Base-by-base conservation (phyloP, 1,140 invertebrate species). In the Drosophila nigromelanica region DNA sequence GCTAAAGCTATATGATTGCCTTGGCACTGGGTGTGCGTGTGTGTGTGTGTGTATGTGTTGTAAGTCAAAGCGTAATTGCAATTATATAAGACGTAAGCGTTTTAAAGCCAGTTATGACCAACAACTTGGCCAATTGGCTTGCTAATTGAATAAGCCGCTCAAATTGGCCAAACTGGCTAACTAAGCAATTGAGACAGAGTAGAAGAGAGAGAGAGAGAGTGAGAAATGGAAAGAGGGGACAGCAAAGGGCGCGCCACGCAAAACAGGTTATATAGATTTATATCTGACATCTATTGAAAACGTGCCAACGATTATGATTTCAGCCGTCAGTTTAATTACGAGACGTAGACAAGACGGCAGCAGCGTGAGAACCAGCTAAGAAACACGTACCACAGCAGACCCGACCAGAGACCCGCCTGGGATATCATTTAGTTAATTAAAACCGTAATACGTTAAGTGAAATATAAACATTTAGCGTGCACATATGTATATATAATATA, bases 231-330 rank as follows among this genome's bases (percentile, higher is more conserved):
- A 7, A 21, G 43, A 12, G 43, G 7, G 43, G 40, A 24, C 21
- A 1, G 14, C 10, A 18, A 81, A 87, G 71, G 82, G 81, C 67
- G 74, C 66, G 43, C 70, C 7, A 10, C 21, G 35, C 15, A 21
- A 71, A 68, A 67, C 68, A 27, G 47, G 77, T 86, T 86, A 47
- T 33, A 37, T 37, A 42, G 68, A 66, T 75, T 68, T 75, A 11
- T 43, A 86, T 87, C 74, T 73, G 64, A 52, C 73, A 73, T 85
- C 73, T 64, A 59, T 47, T 64, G 59, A 61, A 83, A 69, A 77
- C 73, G 73, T 80, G 76, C 73, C 77, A 40, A 18, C 78, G 81
- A 86, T 85, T 86, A 85, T 61, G 56, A 48, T 58, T 63, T 39
- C 42, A 33, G 56, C 56, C 50, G 73, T 50, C 76, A 64, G 62